Base-by-base conservation (phyloP, 1,140 invertebrate species). In the Metaphire vulgaris region DNA sequence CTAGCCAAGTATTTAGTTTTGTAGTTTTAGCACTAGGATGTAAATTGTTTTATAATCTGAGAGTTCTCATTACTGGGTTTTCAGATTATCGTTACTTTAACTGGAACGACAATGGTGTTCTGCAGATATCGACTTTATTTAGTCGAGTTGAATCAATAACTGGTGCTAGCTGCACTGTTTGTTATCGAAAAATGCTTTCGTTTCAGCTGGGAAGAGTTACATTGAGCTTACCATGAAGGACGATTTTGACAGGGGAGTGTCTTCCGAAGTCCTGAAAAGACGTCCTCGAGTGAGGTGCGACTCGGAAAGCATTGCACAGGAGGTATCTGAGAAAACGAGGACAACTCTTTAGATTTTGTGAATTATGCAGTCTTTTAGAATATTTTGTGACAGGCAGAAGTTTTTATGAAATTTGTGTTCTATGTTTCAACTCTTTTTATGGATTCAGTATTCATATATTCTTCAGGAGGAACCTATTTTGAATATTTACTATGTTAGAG, bases 201-300 rank as follows among this genome's bases (percentile, higher is more conserved):
- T n/a, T 29, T 34, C 67, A 30, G 77, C 80, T 30, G 79, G 76
- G 1, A 81, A 82, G 56, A 89, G 91, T 84, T 93, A 92, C 81
- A 91, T 95, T 79, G 92, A 94, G 85, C 87, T 95, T 78, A 91
- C 89, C 28, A 82, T 83, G 77, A 83, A 83, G 34, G 88, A 89
- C 86, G 78, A 90, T 88, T 81, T 83, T 85, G 68, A 84, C 90
- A 74, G 90, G 90, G 80, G 78, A 31, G 76, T 76, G 74, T 68
- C 80, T 21, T 76, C 78, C 34, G 75, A 74, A 21, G 75, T 79
- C 31, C 70, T 81, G 1, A 80, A 78, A 26, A 83, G 81, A 80
- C 88, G 91, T 77, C 93, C 93, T 14, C 90, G 92, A 83, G 92
- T 96, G 32, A 89, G 92, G 76, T 95, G 93, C 87, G 92, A 94